phyloP scores from a whole-genome alignment of 2,888 invertebrate species.

The Zootermopsis nevadensis region DNA sequence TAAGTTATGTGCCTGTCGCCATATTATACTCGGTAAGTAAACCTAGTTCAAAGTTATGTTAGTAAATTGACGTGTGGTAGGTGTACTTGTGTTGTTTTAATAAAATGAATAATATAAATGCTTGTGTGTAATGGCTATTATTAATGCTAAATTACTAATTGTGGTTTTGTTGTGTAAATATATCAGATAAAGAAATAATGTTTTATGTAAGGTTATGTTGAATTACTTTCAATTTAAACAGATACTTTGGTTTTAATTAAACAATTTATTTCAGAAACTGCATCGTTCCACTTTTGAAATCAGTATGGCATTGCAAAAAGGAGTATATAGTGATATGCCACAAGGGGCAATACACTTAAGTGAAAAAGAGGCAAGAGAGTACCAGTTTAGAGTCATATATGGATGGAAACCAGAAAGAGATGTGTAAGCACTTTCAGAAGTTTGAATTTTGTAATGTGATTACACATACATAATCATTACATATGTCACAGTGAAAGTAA shows the following conservation, averaged over 20 bases:
- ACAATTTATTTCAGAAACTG: background rate
- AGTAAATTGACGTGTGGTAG: background rate
- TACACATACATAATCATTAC: too few relatives aligned
- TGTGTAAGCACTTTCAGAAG: constrained; percentile 9
- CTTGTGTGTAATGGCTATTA: too few relatives aligned
- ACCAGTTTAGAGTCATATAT: background rate
- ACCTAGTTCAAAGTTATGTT: background rate
- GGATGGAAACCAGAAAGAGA: constrained; percentile 31
- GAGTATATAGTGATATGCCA: background rate
- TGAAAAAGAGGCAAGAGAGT: constrained; percentile 22
- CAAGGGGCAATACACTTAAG: background rate
- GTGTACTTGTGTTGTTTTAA: too few relatives aligned
- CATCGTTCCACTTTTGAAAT: background rate
- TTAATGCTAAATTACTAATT: too few relatives aligned
- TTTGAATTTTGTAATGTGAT: too few relatives aligned
- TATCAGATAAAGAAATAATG: background rate
- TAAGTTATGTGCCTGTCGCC: background rate
- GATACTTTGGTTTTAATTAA: background rate
- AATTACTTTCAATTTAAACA: background rate
- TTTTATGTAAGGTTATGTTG: background rate
- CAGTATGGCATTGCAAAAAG: background rate
- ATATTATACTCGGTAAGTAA: background rate
- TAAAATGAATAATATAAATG: too few relatives aligned
- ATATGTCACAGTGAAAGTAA: too few relatives aligned
- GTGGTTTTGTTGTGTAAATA: too few relatives aligned